phyloP scores from a whole-genome alignment of 1,140 invertebrate species.

The Parapsyche elsis region DNA sequence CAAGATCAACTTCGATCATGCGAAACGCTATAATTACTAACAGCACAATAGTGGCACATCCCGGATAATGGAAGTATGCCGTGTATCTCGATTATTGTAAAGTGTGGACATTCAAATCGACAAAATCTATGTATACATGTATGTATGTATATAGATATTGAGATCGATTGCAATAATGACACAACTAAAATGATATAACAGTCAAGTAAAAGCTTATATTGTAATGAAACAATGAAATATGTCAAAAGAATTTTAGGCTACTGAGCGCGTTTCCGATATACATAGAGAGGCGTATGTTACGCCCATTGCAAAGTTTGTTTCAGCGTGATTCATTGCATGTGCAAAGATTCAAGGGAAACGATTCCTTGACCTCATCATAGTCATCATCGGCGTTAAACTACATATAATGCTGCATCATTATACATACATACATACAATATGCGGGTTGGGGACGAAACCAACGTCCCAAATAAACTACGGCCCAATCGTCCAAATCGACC shows the following conservation, averaged over 20 bases:
- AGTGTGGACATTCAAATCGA: too few species aligned
- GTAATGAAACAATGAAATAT: too few species aligned
- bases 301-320: too few species aligned
- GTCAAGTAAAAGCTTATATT: too few species aligned
- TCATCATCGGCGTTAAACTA: not conserved
- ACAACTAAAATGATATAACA: too few species aligned
- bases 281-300: not conserved
- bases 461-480: not conserved
- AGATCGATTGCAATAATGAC: not conserved
- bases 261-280: too few species aligned
- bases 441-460: too few species aligned
- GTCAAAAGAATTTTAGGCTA: too few species aligned
- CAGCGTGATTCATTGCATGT: too few species aligned
- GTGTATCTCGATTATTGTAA: not conserved
- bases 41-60: not conserved
- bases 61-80: constrained; percentile 4
- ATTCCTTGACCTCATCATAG: not conserved
- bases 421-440: not conserved
- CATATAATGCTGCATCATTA: not conserved
- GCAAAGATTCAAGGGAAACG: not conserved
- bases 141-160: not conserved
- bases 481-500: too few species aligned
- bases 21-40: too few species aligned
- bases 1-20: too few species aligned
- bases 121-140: not conserved